Conservation (phyloP, 1,140 invertebrate species). For the Temnothorax nylanderi region DNA sequence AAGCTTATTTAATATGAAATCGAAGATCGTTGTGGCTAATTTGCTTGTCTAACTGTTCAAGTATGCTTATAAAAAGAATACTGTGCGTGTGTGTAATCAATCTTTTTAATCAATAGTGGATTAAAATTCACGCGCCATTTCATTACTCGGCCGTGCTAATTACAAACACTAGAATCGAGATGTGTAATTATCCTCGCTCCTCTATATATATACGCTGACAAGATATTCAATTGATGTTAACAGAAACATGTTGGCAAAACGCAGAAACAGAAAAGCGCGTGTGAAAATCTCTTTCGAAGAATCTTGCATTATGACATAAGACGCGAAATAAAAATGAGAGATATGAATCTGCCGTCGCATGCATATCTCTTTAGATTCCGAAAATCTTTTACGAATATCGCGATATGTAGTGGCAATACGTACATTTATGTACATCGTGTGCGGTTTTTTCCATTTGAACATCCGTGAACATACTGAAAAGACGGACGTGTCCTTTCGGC, state of each 20-base stretch:
- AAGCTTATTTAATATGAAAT: conserved; percentile 13
- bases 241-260: neutral
- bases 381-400: neutral
- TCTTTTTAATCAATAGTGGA: conserved; percentile 12
- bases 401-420: neutral
- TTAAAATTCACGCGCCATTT: neutral
- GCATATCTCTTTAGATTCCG: neutral
- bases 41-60: neutral
- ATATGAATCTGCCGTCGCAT: neutral
- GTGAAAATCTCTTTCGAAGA: neutral
- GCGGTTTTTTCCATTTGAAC: conserved; percentile 43
- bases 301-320: neutral
- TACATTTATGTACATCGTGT: neutral
- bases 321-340: neutral
- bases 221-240: neutral
- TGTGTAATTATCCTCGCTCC: neutral
- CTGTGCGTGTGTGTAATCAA: neutral
- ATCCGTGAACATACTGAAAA: conserved; percentile 27
- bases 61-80: neutral
- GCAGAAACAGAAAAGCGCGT: neutral
- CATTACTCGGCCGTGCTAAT: neutral
- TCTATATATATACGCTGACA: neutral
- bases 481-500: conserved; percentile 65
- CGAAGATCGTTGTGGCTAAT: neutral
- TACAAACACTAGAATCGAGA: neutral